Evolutionary conservation across 2,113 vertebrate species (phyloP), one percentile per base, ranked within the genome.

Genomic region (Puma concolor): DNA sequence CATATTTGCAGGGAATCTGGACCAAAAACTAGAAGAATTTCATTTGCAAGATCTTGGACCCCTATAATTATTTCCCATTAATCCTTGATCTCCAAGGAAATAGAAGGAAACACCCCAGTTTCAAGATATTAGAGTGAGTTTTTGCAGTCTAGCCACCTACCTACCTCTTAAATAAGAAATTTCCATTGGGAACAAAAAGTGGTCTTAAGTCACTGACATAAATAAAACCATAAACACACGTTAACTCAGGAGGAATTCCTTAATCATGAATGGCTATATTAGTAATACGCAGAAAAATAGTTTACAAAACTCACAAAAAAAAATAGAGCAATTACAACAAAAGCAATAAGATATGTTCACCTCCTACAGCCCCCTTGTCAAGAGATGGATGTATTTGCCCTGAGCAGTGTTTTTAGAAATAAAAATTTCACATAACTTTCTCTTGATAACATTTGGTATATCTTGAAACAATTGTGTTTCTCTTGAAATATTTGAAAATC

Each of bases 241-340:
- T 54, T 82, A 67, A 76, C 88, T 38, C 74, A 91, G 74, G 48
- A 76, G 38, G 67, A 87, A 48, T 11, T 74, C 48, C 54, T 81
- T 87, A 38, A 60, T 38, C 72, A 86, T 54, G 81, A 90, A 66
- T 66, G 63, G 63, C n/a, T 36, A 41, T 86, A 36, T 88, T 57
- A 92, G 44, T 74, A 82, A 72, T 44, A 72, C 17, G 5, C n/a
- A 92, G 44, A 92, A 87, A 81, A 72, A 74, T 29, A 82, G 52
- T 95, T 79, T 72, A 81, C 81, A 57, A 93, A 88, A 81, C 76
- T 77, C 21, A 74, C 41, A 88, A 57, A 60, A 44, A 92, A 96
- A 67, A 54, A 76, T 25, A 74, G 66, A 19, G 36, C 44, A 66
- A 88, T 64, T 25, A 88, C 31, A 48, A 74, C 67, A 93, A 76